phyloP scores from a whole-genome alignment of 2,113 vertebrate species.

The Bambusicola thoracicus region DNA sequence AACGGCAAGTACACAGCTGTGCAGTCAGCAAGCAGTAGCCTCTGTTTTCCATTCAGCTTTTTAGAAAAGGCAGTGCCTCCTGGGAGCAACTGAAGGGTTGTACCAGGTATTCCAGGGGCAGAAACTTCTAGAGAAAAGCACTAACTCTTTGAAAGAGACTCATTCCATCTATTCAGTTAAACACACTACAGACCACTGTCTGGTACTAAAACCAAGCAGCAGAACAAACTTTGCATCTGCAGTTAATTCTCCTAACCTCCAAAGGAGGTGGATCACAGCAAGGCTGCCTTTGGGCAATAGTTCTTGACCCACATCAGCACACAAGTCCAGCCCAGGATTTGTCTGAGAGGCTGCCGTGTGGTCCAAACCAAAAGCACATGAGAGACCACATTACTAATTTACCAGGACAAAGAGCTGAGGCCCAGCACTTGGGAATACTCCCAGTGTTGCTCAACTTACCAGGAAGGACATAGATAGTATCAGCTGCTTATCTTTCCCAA shows the following conservation, averaged over 20 bases:
- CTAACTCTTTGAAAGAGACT: neutral
- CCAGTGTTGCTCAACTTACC: neutral
- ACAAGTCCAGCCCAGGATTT: neutral
- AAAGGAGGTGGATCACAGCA: neutral
- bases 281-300: neutral
- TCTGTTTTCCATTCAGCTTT: neutral
- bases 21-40: neutral
- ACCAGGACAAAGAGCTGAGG: neutral
- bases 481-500: neutral
- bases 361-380: neutral
- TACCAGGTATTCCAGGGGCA: neutral
- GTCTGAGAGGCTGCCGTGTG: rapidly evolving
- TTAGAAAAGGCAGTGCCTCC: neutral
- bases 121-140: neutral
- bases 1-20: neutral
- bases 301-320: neutral
- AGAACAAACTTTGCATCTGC: neutral
- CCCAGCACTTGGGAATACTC: neutral
- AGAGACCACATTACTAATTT: neutral
- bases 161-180: neutral
- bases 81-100: neutral
- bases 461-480: neutral
- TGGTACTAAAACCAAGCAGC: neutral
- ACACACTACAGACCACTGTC: neutral
- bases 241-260: neutral